These are phyloP conservation scores for Pediacus dermestoides DNA, from an alignment of 2,888 invertebrate species.

Conservation along the genomic window DNA sequence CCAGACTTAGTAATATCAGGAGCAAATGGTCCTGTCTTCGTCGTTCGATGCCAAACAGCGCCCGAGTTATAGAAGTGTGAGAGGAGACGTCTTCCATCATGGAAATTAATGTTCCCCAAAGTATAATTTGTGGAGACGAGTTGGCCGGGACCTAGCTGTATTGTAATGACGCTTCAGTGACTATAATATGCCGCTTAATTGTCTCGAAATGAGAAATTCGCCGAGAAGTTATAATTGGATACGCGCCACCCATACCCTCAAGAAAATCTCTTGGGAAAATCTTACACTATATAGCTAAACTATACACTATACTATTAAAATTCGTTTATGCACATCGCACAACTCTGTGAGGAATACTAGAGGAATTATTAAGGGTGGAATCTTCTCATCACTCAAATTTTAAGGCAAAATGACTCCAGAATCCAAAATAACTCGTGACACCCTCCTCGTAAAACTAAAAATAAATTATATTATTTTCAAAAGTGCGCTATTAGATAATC, in stretches of 20 bases:
- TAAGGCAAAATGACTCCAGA: constrained; percentile 4
- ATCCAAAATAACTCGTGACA: too few relatives aligned
- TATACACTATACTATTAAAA: too few relatives aligned
- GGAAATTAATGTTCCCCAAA: constrained; percentile 55
- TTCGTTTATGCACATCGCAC: too few relatives aligned
- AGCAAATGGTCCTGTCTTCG: not conserved
- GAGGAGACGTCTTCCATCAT: constrained; percentile 46
- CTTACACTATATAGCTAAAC: too few relatives aligned
- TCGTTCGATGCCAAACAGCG: constrained; percentile 13
- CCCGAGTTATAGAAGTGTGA: constrained; percentile 15
- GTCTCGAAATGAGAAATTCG: constrained; percentile 57
- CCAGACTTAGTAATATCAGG: constrained; percentile 15
- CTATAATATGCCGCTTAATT: constrained; percentile 57
- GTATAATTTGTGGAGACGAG: constrained; percentile 54
- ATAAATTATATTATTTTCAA: too few relatives aligned
- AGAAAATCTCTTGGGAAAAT: constrained; percentile 36
- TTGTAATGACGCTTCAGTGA: constrained; percentile 50
- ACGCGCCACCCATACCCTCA: constrained; percentile 42
- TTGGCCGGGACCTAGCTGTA: constrained; percentile 42
- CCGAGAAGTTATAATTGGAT: constrained; percentile 57
- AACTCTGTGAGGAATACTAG: not conserved
- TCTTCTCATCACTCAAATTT: too few relatives aligned
- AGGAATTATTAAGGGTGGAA: not conserved
- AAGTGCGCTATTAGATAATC: too few relatives aligned
- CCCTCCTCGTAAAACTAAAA: too few relatives aligned